A percentile compares a stretch with the other conserved stretches of the same genome.
These are phyloP conservation scores for Eubasilissa splendida DNA, from an alignment of 2,888 invertebrate species.

Conservation along the genomic window DNA sequence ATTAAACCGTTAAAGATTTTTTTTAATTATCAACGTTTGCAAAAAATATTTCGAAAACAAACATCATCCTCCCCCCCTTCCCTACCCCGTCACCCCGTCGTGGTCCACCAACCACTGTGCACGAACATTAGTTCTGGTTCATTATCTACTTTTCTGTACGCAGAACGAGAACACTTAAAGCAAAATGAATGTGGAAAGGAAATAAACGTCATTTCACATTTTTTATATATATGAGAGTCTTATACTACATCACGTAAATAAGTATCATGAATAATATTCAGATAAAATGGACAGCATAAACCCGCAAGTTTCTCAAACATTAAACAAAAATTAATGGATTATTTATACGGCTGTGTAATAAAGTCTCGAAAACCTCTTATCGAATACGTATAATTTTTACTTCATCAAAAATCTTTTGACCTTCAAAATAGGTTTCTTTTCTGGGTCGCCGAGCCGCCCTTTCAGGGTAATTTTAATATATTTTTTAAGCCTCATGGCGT, in stretches of 20 bases:
- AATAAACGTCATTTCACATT: slow-evolving; percentile 26
- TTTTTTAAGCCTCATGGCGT: too few species aligned
- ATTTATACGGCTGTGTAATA: too few species aligned
- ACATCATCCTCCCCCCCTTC: neutral
- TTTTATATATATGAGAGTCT: neutral
- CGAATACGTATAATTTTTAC: too few species aligned
- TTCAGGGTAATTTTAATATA: too few species aligned
- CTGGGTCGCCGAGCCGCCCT: too few species aligned
- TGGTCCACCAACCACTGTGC: neutral
- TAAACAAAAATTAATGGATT: too few species aligned
- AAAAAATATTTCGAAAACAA: slow-evolving; percentile 3
- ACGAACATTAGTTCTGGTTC: slow-evolving; percentile 37
- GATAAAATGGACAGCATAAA: neutral
- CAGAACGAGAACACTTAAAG: slow-evolving; percentile 21
- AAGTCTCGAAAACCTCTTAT: too few species aligned
- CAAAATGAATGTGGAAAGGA: slow-evolving; percentile 22
- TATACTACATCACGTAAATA: neutral
- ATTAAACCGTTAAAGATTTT: too few species aligned
- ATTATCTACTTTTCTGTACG: slow-evolving; percentile 34
- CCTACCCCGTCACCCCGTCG: too few species aligned
- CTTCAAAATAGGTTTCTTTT: too few species aligned
- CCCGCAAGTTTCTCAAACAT: neutral
- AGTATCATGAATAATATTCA: slow-evolving; percentile 4
- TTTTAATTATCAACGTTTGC: too few species aligned
- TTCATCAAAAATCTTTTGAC: too few species aligned